Conservation (phyloP, 2,797 vertebrate species). For the Odontamblyopus lacepedii region DNA sequence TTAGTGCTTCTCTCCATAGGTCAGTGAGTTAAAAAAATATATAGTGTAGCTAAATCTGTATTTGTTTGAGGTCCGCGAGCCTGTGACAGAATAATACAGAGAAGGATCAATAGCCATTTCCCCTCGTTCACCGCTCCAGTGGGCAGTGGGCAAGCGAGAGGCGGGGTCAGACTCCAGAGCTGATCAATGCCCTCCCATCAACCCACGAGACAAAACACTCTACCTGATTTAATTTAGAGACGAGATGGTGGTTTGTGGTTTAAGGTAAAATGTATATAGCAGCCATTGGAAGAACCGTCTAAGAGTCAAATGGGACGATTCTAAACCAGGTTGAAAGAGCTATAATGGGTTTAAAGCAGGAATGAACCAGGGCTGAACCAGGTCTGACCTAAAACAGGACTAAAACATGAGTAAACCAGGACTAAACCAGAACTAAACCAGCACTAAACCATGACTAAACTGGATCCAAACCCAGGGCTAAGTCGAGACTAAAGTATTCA, state of each 20-base stretch:
- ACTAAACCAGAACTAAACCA: neutral
- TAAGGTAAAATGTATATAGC: neutral
- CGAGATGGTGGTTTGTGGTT: neutral
- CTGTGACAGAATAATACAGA: conserved; percentile 78
- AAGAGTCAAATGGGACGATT: neutral
- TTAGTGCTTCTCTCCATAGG: conserved; percentile 22
- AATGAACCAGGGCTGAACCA: neutral
- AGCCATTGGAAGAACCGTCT: neutral
- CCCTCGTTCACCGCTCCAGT: conserved; percentile 58
- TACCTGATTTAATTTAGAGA: conserved; percentile 32
- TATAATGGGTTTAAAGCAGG: neutral
- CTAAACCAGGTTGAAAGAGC: neutral
- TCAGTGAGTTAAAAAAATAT: conserved; percentile 18
- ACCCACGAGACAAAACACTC: conserved; percentile 8
- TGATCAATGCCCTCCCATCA: conserved; percentile 60
- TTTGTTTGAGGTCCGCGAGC: conserved; percentile 49
- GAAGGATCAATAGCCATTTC: conserved; percentile 75
- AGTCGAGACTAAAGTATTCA: too few relatives aligned
- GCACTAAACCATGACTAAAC: neutral
- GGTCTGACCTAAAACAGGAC: neutral
- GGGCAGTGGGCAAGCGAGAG: conserved; percentile 44
- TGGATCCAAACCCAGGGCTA: neutral
- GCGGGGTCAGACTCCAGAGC: conserved; percentile 55
- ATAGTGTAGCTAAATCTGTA: conserved; percentile 43
- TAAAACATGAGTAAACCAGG: neutral